Evolutionary conservation across 2,888 invertebrate species (phyloP).

Genomic region (Caenorhabditis virilis): DNA sequence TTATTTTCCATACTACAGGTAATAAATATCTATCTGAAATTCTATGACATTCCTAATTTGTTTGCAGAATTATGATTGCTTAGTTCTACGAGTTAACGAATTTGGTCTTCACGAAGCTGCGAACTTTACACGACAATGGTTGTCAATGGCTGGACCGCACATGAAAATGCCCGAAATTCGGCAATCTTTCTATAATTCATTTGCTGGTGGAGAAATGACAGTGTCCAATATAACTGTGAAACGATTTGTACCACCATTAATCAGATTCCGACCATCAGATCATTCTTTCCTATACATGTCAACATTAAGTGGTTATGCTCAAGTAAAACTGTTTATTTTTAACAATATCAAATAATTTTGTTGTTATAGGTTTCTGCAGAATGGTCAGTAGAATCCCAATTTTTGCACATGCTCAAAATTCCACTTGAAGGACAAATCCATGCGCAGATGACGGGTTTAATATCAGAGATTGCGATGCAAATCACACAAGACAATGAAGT

Average conservation of each 20-base stretch:
- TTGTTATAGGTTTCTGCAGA: constrained; percentile 53
- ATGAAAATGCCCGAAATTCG: constrained; percentile 56
- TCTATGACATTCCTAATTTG: too few relatives aligned
- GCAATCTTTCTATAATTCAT: constrained; percentile 54
- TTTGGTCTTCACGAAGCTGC: constrained; percentile 61
- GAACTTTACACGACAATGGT: constrained; percentile 64
- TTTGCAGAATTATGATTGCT: not conserved
- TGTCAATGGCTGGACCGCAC: constrained; percentile 56
- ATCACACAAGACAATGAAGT: constrained; percentile 56
- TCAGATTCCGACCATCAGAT: constrained; percentile 59
- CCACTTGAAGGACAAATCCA: constrained; percentile 58
- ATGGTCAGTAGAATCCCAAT: constrained; percentile 56
- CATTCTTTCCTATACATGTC: constrained; percentile 62
- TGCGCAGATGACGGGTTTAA: constrained; percentile 61
- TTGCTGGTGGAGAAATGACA: constrained; percentile 58
- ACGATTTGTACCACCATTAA: constrained; percentile 59
- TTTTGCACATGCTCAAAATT: constrained; percentile 53
- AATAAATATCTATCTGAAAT: too few relatives aligned
- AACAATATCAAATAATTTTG: not conserved
- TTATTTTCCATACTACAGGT: too few relatives aligned
- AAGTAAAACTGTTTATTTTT: constrained; percentile 22
- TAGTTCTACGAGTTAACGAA: constrained; percentile 54
- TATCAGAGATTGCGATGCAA: constrained; percentile 61
- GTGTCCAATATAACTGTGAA: constrained; percentile 55
- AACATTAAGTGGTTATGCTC: constrained; percentile 59